A percentile compares a stretch with the other conserved stretches of the same genome.
phyloP scores from a whole-genome alignment of 2,113 vertebrate genomes.

The Aspidoscelis tigris region DNA sequence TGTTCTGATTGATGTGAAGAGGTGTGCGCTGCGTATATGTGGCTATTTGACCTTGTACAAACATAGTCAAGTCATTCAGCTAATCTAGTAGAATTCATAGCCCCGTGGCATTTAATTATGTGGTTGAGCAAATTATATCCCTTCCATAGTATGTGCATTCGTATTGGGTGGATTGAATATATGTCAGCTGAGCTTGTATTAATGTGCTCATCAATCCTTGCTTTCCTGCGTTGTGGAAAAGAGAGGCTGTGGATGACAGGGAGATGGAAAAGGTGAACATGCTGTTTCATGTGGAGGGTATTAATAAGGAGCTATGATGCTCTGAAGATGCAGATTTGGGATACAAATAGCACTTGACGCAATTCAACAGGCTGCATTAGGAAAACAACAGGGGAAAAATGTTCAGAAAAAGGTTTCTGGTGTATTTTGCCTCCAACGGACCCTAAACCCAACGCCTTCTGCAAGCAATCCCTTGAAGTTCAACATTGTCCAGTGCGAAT shows the following conservation, averaged over 20 bases:
- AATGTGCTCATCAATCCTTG: slow-evolving; percentile 30
- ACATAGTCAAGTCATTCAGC: slow-evolving; percentile 59
- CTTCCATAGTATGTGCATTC: slow-evolving; percentile 62
- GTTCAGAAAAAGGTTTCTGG: background rate
- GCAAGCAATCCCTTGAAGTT: background rate
- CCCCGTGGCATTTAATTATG: slow-evolving; percentile 82
- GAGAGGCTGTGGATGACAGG: slow-evolving; percentile 51
- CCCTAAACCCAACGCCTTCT: background rate
- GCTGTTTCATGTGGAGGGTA: slow-evolving; percentile 16
- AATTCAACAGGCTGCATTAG: background rate
- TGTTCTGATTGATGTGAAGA: slow-evolving; percentile 44
- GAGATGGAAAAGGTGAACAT: slow-evolving; percentile 33
- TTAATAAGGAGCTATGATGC: slow-evolving; percentile 35
- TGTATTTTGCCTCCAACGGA: background rate
- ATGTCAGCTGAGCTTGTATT: slow-evolving; percentile 74
- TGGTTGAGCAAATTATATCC: slow-evolving; percentile 71
- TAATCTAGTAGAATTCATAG: slow-evolving; percentile 62
- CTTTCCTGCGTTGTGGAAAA: slow-evolving; percentile 20
- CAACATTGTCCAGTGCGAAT: background rate
- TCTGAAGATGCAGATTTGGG: slow-evolving; percentile 39
- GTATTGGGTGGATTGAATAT: slow-evolving; percentile 77
- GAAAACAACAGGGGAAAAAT: background rate
- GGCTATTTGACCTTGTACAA: slow-evolving; percentile 28
- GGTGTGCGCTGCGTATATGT: background rate
- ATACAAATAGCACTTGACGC: background rate